Conservation (phyloP, 2,888 invertebrate genomes). For the Lepidocyrtoides sp. region DNA sequence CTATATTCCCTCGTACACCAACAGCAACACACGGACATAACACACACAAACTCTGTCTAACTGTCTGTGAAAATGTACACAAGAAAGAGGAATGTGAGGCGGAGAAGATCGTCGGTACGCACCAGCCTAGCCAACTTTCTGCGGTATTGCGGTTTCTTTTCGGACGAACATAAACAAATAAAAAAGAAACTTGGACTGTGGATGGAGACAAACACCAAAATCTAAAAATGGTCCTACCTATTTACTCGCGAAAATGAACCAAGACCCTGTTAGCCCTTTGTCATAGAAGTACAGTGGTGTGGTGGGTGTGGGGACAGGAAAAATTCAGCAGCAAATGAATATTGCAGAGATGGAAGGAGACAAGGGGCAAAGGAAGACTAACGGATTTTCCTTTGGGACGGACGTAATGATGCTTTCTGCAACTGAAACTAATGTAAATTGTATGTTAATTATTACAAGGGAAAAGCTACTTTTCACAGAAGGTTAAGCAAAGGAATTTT, state of each 20-base stretch:
- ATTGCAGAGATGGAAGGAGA: background rate
- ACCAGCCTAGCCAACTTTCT: slow-evolving; percentile 33
- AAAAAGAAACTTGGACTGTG: slow-evolving; percentile 3
- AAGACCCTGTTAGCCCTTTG: background rate
- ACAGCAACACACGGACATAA: background rate
- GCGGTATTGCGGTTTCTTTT: slow-evolving; percentile 59
- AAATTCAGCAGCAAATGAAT: slow-evolving; percentile 3
- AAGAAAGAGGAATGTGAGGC: background rate
- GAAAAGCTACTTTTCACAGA: slow-evolving; percentile 67
- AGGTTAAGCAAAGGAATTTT: slow-evolving; percentile 49
- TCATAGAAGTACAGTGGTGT: background rate
- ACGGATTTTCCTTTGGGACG: slow-evolving; percentile 55
- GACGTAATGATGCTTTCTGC: slow-evolving; percentile 52
- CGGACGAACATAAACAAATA: slow-evolving; percentile 40
- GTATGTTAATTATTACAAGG: slow-evolving; percentile 74
- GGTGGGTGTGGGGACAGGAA: background rate
- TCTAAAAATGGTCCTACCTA: background rate
- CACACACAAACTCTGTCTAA: background rate
- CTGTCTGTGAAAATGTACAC: background rate
- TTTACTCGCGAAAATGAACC: slow-evolving; percentile 10
- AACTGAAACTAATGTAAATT: slow-evolving; percentile 74
- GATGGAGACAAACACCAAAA: background rate
- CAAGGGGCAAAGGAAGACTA: slow-evolving; percentile 66
- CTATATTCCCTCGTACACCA: slow-evolving; percentile 34
- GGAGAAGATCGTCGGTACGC: slow-evolving; percentile 9